phyloP scores from a whole-genome alignment of 2,113 vertebrate genomes.

The Carassius carassius region DNA sequence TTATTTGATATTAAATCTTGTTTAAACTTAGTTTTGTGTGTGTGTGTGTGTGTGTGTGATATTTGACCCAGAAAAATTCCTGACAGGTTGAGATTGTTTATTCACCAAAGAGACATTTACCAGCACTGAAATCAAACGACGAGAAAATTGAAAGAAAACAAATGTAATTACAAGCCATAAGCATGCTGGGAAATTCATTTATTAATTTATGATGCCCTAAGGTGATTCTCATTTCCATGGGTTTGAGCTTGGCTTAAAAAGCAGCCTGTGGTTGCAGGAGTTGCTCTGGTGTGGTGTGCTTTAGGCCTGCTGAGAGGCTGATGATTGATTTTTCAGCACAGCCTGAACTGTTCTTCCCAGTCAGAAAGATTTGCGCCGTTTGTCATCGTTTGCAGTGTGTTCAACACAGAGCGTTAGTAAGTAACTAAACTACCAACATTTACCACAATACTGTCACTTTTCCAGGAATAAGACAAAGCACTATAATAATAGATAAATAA shows the following conservation, averaged over 20 bases:
- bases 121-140: not conserved
- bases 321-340: not conserved
- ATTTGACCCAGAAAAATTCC: not conserved
- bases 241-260: not conserved
- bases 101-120: not conserved
- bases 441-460: not conserved
- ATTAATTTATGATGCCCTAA: constrained; percentile 10
- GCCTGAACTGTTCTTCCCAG: not conserved
- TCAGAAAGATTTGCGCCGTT: not conserved
- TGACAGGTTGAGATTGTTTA: not conserved
- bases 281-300: not conserved
- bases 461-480: not conserved
- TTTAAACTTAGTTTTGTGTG: not conserved
- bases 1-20: not conserved
- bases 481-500: not conserved
- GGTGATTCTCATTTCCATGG: constrained; percentile 6
- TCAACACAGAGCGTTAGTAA: not conserved
- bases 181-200: constrained; percentile 4
- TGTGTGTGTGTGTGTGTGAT: not conserved
- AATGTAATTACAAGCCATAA: not conserved
- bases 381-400: not conserved
- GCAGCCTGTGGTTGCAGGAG: not conserved
- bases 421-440: not conserved
- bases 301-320: not conserved
- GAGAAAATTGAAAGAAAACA: not conserved